Conservation (phyloP, 2,113 vertebrate species). For the Sciurus niger region DNA sequence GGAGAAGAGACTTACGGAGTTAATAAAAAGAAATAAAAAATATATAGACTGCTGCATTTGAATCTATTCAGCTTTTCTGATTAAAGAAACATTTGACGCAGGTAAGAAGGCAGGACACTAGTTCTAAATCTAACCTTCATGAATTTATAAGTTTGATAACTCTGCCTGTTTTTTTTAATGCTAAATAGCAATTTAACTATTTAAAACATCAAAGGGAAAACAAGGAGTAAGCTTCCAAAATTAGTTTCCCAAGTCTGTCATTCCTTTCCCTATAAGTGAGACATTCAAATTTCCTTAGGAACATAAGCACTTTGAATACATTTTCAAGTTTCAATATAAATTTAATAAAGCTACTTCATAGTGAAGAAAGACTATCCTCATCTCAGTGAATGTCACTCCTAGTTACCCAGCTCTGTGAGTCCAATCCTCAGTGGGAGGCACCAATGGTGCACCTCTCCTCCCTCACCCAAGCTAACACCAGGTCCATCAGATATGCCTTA, state of each 20-base stretch:
- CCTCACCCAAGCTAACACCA: background rate
- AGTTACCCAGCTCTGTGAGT: background rate
- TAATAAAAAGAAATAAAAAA: background rate
- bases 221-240: background rate
- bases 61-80: background rate
- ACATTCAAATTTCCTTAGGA: constrained; percentile 42
- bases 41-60: background rate
- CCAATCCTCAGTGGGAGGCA: background rate
- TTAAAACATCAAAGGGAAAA: constrained; percentile 56
- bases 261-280: background rate
- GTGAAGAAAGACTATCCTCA: constrained; percentile 28
- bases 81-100: background rate
- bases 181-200: constrained; percentile 10
- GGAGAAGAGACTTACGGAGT: background rate
- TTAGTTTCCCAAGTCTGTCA: constrained; percentile 6
- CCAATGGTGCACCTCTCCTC: background rate
- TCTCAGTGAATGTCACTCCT: background rate
- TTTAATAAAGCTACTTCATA: background rate
- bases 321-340: constrained; percentile 16
- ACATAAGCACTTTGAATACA: constrained; percentile 41
- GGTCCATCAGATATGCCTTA: background rate
- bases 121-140: constrained; percentile 42
- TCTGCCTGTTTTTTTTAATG: background rate
- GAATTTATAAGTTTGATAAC: background rate
- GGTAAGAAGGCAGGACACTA: background rate